These are phyloP conservation scores for Lepisosteus osseus DNA, from an alignment of 2,113 vertebrate genomes.

Conservation along the genomic window DNA sequence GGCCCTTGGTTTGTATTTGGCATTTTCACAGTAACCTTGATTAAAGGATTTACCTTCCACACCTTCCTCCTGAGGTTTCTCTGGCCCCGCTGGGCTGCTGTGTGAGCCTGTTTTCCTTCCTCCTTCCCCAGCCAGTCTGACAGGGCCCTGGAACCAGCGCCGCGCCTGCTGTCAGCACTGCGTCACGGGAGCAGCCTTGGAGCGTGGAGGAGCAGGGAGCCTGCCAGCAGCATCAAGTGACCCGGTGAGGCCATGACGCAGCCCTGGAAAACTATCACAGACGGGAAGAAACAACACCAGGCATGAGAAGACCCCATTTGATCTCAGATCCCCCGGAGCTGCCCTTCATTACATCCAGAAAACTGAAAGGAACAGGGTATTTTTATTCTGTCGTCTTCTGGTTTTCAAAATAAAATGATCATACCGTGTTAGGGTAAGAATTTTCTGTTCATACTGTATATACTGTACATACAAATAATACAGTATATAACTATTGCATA, in stretches of 20 bases:
- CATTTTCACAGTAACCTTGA: not conserved
- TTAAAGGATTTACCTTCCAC: slow-evolving; percentile 8
- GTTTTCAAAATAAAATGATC: no score
- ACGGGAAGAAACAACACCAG: not conserved
- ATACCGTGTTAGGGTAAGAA: no score
- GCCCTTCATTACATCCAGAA: no score
- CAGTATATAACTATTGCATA: no score
- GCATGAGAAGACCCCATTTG: not conserved
- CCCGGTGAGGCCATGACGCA: not conserved
- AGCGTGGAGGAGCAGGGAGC: not conserved
- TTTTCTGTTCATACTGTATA: no score
- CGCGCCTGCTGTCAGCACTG: not conserved
- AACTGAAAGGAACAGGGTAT: no score
- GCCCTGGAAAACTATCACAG: not conserved
- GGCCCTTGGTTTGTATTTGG: not conserved
- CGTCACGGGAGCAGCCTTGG: not conserved
- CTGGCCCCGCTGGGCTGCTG: not conserved
- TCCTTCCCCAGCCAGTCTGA: not conserved
- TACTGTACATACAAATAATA: no score
- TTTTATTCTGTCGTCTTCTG: no score
- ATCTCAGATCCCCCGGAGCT: not conserved
- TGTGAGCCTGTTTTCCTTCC: not conserved
- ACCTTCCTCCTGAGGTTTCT: not conserved
- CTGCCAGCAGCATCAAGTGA: slow-evolving; percentile 1
- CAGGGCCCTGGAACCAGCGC: not conserved